Percentiles rank a stretch among this genome's conserved stretches.
Evolutionary conservation across 1,140 invertebrate genomes (phyloP).

Genomic region (Drosophila melanica): DNA sequence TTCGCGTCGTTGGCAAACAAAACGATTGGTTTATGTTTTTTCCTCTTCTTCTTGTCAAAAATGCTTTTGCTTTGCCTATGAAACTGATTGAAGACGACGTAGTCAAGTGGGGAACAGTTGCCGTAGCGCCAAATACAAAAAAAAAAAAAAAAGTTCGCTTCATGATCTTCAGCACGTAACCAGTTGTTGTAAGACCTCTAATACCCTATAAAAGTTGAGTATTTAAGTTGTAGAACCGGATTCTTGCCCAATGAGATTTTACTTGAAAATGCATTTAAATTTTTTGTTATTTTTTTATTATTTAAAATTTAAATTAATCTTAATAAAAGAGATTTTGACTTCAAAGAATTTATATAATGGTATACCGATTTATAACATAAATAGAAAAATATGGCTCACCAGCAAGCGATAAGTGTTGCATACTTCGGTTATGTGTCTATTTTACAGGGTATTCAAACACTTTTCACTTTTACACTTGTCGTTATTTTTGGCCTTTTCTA

Average conservation of each 20-base stretch:
- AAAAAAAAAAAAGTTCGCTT: slow-evolving; percentile 5
- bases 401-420: too few relatives aligned
- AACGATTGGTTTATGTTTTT: background rate
- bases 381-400: too few relatives aligned
- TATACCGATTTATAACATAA: too few relatives aligned
- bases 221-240: too few relatives aligned
- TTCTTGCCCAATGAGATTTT: too few relatives aligned
- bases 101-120: slow-evolving; percentile 15
- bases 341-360: too few relatives aligned
- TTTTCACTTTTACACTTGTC: slow-evolving; percentile 46
- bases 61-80: slow-evolving; percentile 22
- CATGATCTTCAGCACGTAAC: slow-evolving; percentile 25
- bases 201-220: slow-evolving; percentile 9
- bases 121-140: background rate
- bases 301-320: too few relatives aligned
- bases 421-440: too few relatives aligned
- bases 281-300: too few relatives aligned
- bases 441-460: slow-evolving; percentile 32
- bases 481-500: background rate
- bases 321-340: too few relatives aligned
- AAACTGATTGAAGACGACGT: slow-evolving; percentile 26
- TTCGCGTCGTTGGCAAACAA: background rate
- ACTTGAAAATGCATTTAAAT: too few relatives aligned
- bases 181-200: background rate
- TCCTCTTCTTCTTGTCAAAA: slow-evolving; percentile 25